Percentiles rank a stretch among this genome's conserved stretches.
Evolutionary conservation across 2,113 vertebrate species (phyloP).

Genomic region (Silurus meridionalis): DNA sequence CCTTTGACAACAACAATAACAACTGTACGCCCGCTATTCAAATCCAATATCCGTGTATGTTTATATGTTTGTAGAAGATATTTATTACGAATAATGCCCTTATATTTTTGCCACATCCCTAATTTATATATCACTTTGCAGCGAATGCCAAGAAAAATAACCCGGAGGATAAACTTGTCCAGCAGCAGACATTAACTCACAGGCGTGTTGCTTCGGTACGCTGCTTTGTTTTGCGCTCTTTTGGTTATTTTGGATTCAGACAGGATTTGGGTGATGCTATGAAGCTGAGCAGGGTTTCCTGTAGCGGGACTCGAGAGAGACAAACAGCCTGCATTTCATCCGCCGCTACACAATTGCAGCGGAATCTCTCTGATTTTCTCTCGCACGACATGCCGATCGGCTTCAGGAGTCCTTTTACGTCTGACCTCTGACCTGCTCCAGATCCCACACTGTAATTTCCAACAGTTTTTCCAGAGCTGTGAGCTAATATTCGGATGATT

Average conservation of each 20-base stretch:
- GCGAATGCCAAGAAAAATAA: conserved; percentile 2
- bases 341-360: conserved; percentile 68
- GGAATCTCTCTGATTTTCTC: conserved; percentile 53
- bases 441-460: background rate
- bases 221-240: conserved; percentile 40
- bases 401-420: background rate
- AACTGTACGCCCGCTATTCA: background rate
- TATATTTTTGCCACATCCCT: background rate
- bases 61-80: background rate
- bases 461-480: background rate
- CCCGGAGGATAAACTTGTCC: background rate
- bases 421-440: background rate
- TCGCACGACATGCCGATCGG: conserved; percentile 5
- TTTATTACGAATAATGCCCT: background rate
- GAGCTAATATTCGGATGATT: background rate
- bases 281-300: conserved; percentile 63
- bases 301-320: conserved; percentile 58
- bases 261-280: conserved; percentile 49
- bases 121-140: background rate
- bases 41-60: background rate
- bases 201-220: conserved; percentile 6
- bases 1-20: background rate
- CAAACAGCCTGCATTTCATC: conserved; percentile 71
- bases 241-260: conserved; percentile 47
- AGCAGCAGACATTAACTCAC: background rate